These are phyloP conservation scores for Cordylochernes scorpioides DNA, from an alignment of 2,888 invertebrate genomes.

Conservation along the genomic window DNA sequence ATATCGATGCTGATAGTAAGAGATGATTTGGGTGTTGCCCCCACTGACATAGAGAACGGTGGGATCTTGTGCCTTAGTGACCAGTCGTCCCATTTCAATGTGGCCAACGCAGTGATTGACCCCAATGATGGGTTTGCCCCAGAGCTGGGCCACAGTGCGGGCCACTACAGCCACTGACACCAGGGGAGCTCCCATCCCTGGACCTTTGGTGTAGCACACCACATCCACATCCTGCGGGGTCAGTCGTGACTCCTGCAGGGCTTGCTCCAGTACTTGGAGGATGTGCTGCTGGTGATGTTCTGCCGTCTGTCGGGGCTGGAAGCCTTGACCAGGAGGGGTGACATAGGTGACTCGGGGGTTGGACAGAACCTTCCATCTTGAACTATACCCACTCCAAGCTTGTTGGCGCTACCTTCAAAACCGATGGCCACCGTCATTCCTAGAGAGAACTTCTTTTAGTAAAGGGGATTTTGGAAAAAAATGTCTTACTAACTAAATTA, in stretches of 20 bases:
- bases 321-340: conserved; percentile 92
- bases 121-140: conserved; percentile 80
- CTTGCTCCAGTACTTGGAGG: conserved; percentile 45
- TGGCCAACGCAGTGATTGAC: conserved; percentile 99
- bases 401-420: conserved; percentile 97
- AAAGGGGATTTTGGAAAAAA: too few relatives aligned
- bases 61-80: conserved; percentile 80
- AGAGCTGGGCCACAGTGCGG: conserved; percentile 67
- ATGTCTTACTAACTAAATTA: too few relatives aligned
- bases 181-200: conserved; percentile 93
- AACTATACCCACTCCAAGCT: conserved; percentile 81
- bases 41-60: conserved; percentile 94
- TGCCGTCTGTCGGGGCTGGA: conserved; percentile 82
- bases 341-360: conserved; percentile 86
- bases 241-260: conserved; percentile 42
- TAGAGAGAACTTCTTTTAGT: too few relatives aligned
- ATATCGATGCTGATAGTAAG: conserved; percentile 65
- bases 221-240: conserved; percentile 49
- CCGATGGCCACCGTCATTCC: conserved; percentile 81
- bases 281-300: conserved; percentile 66
- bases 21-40: conserved; percentile 68
- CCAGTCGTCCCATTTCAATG: conserved; percentile 93
- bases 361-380: conserved; percentile 64
- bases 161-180: conserved; percentile 76
- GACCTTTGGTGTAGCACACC: conserved; percentile 88